Percentiles rank a stretch among this genome's conserved stretches.
Evolutionary conservation across 2,888 invertebrate species (phyloP).

Genomic region (Thalpophila matura): DNA sequence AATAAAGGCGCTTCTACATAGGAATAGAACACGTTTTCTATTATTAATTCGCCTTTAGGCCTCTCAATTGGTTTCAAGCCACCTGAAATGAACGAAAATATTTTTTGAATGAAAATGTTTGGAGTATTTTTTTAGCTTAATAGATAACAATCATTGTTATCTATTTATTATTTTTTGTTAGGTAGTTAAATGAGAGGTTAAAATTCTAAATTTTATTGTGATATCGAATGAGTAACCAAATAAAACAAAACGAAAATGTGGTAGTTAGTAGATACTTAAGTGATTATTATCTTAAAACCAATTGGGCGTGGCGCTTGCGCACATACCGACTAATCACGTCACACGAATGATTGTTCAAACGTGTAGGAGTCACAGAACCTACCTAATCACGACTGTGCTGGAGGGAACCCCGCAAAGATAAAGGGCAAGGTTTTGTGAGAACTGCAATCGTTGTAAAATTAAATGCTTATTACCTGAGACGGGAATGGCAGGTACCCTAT

Average conservation of each 20-base stretch:
- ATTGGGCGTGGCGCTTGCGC: neutral
- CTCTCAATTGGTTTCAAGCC: conserved; percentile 90
- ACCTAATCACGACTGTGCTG: too few species aligned
- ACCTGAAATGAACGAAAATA: conserved; percentile 81
- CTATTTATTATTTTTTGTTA: neutral
- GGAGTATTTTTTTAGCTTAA: neutral
- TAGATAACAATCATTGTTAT: neutral
- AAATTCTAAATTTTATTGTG: neutral
- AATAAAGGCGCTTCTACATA: conserved; percentile 92
- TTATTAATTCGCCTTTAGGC: conserved; percentile 93
- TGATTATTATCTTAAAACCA: too few species aligned
- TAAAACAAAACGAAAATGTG: neutral
- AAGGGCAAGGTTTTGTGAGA: too few species aligned
- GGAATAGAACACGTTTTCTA: conserved; percentile 93
- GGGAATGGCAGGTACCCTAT: conserved; percentile 95
- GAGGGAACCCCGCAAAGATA: too few species aligned
- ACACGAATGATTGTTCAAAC: too few species aligned
- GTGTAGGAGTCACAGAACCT: too few species aligned
- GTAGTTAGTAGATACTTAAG: too few species aligned
- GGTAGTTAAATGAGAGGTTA: neutral
- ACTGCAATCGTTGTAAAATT: neutral
- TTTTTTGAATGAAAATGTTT: neutral
- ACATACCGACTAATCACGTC: neutral
- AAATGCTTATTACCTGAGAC: conserved; percentile 89
- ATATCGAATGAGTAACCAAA: neutral